Evolutionary conservation across 1,140 invertebrate species (phyloP).

Genomic region (Diorhabda carinulata): DNA sequence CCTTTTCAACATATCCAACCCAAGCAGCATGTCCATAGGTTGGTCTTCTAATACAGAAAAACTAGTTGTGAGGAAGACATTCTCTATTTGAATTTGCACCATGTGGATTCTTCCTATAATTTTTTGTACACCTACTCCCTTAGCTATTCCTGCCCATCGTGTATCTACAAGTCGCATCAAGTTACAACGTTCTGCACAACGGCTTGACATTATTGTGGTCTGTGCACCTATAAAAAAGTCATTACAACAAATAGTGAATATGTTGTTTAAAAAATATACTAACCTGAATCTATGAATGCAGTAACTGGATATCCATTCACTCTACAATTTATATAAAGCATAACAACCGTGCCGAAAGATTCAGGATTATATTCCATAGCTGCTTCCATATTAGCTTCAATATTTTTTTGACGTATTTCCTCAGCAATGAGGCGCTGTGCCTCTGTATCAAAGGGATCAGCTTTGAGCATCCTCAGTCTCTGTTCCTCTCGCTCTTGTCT

Average conservation of each 20-base stretch:
- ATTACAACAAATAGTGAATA: neutral
- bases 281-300: slow-evolving; percentile 95
- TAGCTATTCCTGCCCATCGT: slow-evolving; percentile 91
- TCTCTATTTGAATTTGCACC: slow-evolving; percentile 94
- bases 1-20: slow-evolving; percentile 94
- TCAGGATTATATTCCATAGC: slow-evolving; percentile 98
- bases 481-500: slow-evolving; percentile 76
- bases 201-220: slow-evolving; percentile 90
- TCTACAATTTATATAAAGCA: slow-evolving; percentile 95
- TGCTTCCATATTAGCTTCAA: slow-evolving; percentile 97
- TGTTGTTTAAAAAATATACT: neutral
- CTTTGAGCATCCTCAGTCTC: slow-evolving; percentile 80
- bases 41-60: slow-evolving; percentile 98
- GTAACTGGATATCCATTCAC: slow-evolving; percentile 95
- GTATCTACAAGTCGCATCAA: slow-evolving; percentile 94
- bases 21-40: slow-evolving; percentile 97
- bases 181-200: slow-evolving; percentile 89
- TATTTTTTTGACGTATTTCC: slow-evolving; percentile 93
- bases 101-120: slow-evolving; percentile 96
- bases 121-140: slow-evolving; percentile 93
- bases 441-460: slow-evolving; percentile 93
- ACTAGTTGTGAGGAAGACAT: slow-evolving; percentile 89
- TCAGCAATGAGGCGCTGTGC: slow-evolving; percentile 92
- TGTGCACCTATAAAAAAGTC: slow-evolving; percentile 66
- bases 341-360: slow-evolving; percentile 94